These are phyloP conservation scores for Troilus luridus DNA, from an alignment of 2,888 invertebrate genomes.

Conservation along the genomic window DNA sequence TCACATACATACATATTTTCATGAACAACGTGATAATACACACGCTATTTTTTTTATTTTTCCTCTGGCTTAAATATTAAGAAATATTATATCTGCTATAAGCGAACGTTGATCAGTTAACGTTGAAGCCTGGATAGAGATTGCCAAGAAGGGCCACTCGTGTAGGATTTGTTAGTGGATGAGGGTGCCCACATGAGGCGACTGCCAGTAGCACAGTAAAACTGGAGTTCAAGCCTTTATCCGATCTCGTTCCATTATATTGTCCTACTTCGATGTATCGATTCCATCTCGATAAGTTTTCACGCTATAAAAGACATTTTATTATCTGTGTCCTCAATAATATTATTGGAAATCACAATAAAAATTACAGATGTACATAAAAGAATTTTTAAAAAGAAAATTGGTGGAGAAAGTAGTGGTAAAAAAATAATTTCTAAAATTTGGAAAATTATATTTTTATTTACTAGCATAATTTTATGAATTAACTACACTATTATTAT, in stretches of 20 bases:
- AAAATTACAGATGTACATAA: too few relatives aligned
- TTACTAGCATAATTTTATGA: too few relatives aligned
- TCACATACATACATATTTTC: too few relatives aligned
- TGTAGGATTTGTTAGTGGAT: constrained; percentile 19
- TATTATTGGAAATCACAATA: too few relatives aligned
- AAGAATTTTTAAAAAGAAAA: too few relatives aligned
- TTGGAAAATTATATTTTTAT: too few relatives aligned
- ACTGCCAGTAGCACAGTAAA: not conserved
- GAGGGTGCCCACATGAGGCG: not conserved
- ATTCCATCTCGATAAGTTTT: not conserved
- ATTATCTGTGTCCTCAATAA: not conserved
- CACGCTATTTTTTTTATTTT: too few relatives aligned
- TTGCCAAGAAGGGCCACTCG: not conserved
- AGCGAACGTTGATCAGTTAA: not conserved
- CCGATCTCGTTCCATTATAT: not conserved
- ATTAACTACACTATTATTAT: too few relatives aligned
- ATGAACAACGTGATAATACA: too few relatives aligned
- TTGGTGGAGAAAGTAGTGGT: too few relatives aligned
- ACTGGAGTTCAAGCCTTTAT: not conserved
- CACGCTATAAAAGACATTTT: not conserved
- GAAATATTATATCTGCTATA: not conserved
- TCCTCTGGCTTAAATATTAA: too few relatives aligned
- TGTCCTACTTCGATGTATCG: not conserved
- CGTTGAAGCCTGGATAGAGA: not conserved
- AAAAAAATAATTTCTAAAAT: too few relatives aligned